Evolutionary conservation across 2,888 invertebrate species (phyloP).

Genomic region (Teleiodes luculella): DNA sequence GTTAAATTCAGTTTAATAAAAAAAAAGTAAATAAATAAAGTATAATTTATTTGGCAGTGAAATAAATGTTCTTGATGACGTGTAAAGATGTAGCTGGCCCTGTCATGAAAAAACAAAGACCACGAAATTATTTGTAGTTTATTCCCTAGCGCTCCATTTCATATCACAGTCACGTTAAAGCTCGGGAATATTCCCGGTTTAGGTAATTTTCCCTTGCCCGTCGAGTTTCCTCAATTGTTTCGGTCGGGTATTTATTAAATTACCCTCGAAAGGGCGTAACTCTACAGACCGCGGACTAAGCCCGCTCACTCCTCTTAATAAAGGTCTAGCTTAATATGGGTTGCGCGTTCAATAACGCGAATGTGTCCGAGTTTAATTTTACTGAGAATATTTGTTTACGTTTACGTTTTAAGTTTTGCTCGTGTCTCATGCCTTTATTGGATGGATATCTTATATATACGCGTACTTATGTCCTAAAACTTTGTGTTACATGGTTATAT

Average conservation of each 20-base stretch:
- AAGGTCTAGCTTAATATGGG: conserved; percentile 50
- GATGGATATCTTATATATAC: no score
- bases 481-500: no score
- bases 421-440: no score
- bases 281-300: conserved; percentile 52
- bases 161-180: not conserved
- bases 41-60: no score
- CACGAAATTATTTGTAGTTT: not conserved
- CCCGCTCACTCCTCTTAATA: conserved; percentile 51
- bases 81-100: no score
- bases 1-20: no score
- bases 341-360: conserved; percentile 35
- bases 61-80: no score
- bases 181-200: conserved; percentile 6
- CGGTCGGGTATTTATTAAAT: conserved; percentile 69
- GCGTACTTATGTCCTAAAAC: no score
- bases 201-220: conserved; percentile 40
- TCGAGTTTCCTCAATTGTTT: conserved; percentile 58
- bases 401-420: no score
- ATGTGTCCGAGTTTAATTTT: conserved; percentile 11
- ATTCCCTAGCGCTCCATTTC: not conserved
- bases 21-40: no score
- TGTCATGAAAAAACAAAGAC: no score
- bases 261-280: conserved; percentile 55
- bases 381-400: no score